Base-by-base conservation (phyloP, 2,113 vertebrate genomes). In the Turdus rufiventris region DNA sequence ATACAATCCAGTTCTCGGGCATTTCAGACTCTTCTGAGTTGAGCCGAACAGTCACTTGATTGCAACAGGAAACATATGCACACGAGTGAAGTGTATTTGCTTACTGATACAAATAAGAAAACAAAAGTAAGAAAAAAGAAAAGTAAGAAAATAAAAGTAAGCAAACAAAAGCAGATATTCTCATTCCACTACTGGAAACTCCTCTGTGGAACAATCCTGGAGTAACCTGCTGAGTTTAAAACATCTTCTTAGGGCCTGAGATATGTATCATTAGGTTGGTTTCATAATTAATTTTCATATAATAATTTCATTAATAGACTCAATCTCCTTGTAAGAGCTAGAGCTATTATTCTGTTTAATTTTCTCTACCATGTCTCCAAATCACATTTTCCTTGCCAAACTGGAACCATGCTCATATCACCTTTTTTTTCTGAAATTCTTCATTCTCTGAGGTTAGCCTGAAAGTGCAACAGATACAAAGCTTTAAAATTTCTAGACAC, bases 211-310 rank as follows among this genome's bases (percentile, higher is more conserved):
- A 94, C 57, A 88, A 67, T n/a, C 26, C 25, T 45, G 12, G 31
- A 70, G 23, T 60, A 81, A 73, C 42, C 10, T 53, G 8, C 20
- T 82, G 76, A 45, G 71, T 89, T 85, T 71, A 51, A 83, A 88
- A 83, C 34, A 63, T 48, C 28, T 8, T 73, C 62, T 58, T 57
- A 65, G 18, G 33, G 68, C 34, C 50, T 70, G 21, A 62, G n/a
- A 56, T 23, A 77, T 5, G 23, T 29, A 28, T 38, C 29, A 77
- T 25, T 66, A 42, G 11, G 14, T 36, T 54, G 45, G 34, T 8
- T 85, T 73, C 71, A 82, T 53, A 93, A 93, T 79, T 91, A 88
- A 65, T 82, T 50, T 85, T 85, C 66, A 88, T 29, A 31, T 70
- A 79, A 19, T 70, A 62, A 82, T 88, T 97, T 85, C 33, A 79